Base-by-base conservation (phyloP, 2,113 vertebrate species). In the Chaetodon trifascialis region DNA sequence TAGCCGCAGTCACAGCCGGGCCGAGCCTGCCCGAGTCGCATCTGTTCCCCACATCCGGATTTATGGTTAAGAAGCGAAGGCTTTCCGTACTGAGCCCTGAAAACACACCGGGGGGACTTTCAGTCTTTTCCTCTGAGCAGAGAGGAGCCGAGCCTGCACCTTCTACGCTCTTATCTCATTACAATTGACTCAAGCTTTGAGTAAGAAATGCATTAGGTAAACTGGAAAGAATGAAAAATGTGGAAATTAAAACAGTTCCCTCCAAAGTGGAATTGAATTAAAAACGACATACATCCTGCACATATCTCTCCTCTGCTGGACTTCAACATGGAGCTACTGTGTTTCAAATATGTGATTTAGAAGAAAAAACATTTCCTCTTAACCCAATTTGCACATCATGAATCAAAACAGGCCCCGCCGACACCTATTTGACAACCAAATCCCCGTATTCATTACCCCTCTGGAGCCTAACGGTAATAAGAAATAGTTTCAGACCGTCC, bases 31-130 rank as follows among this genome's bases (percentile, higher is more conserved):
- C 17, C 1, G 23, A 60, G 44, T 42, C 81, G 68, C 87, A 92
- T 83, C 75, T 88, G 84, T 76, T 90, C 79, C 60, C 72, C 38
- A 23, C 69, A 9, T 80, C 72, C 75, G 76, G 78, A 91, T 86
- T 91, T 84, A 88, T 54, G 72, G 58, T 63, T 85, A 40, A 63
- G 51, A 84, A 74, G 76, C 36, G 0, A 76, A 64, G 64, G 40
- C 64, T 73, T 82, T 75, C 47, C 69, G 59, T 21, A 25, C 44
- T 59, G 67, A 86, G 66, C n/a, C 55, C 44, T 30, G 49, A 86
- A 82, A 47, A 85, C 17, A 38, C 84, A 55, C 63, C 0, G 14
- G 60, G 78, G 71, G 84, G 64, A 44, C 74, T 65, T 80, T 59
- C 5, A 0, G 70, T 85, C 68, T 9, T 10, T 66, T 78, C 70